phyloP scores from a whole-genome alignment of 1,140 invertebrate genomes.

The Rhagoletis zephyria region DNA sequence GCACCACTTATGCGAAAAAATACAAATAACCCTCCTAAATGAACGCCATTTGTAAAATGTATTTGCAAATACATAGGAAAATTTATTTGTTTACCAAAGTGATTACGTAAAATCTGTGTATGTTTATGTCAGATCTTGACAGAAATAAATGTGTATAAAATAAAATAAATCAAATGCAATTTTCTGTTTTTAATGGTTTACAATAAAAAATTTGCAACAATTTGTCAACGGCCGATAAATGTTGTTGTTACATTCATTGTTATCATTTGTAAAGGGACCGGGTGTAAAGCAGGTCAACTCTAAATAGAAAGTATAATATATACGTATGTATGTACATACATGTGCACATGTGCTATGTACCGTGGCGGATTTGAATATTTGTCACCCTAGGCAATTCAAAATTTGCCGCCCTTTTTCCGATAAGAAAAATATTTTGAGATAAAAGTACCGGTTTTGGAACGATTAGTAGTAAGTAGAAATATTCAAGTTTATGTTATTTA shows the following conservation, averaged over 20 bases:
- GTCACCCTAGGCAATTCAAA: too few relatives aligned
- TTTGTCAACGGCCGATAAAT: not conserved
- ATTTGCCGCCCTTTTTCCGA: too few relatives aligned
- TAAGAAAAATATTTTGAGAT: too few relatives aligned
- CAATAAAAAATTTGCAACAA: slow-evolving; percentile 39
- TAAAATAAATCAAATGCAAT: slow-evolving; percentile 48
- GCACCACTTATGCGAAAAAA: too few relatives aligned
- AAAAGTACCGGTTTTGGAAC: too few relatives aligned
- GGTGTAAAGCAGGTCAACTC: not conserved
- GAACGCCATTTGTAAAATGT: not conserved
- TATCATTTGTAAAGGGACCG: too few relatives aligned
- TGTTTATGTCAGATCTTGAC: slow-evolving; percentile 48
- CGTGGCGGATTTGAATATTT: too few relatives aligned
- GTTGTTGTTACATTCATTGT: not conserved
- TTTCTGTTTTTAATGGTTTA: slow-evolving; percentile 39
- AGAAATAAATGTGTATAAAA: slow-evolving; percentile 38
- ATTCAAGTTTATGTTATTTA: too few relatives aligned
- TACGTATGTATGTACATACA: not conserved
- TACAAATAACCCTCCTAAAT: not conserved
- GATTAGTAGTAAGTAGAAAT: too few relatives aligned
- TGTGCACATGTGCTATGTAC: too few relatives aligned
- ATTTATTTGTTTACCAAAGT: not conserved
- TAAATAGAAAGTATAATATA: too few relatives aligned
- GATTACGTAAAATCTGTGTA: not conserved
- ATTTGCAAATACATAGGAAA: not conserved